These are phyloP conservation scores for Leptoclinus maculatus DNA, from an alignment of 2,797 vertebrate genomes.

Conservation along the genomic window DNA sequence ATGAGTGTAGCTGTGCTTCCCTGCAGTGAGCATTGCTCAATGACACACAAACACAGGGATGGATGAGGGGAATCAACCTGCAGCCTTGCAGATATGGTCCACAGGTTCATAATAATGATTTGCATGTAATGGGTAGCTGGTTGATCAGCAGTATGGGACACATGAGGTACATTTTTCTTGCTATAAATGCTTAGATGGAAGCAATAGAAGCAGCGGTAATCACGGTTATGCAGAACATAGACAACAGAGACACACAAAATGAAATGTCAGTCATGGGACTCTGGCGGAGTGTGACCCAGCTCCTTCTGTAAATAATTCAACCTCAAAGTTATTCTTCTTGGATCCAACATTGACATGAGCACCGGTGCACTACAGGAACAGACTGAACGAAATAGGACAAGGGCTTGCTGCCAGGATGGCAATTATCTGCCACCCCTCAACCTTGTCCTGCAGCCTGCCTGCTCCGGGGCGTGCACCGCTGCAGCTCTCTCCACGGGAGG, in stretches of 20 bases:
- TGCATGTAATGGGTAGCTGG: constrained; percentile 18
- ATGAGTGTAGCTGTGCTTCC: constrained; percentile 5
- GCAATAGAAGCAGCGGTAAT: constrained; percentile 11
- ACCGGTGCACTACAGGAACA: constrained; percentile 44
- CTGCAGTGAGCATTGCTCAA: constrained; percentile 9
- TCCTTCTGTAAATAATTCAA: constrained; percentile 69
- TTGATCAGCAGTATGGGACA: constrained; percentile 16
- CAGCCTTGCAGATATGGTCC: constrained; percentile 49
- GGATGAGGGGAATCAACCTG: constrained; percentile 47
- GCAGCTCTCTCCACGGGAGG: constrained; percentile 39
- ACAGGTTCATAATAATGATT: constrained; percentile 40
- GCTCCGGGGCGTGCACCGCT: constrained; percentile 27
- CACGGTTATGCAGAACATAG: constrained; percentile 28
- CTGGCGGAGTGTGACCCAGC: constrained; percentile 44
- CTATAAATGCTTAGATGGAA: constrained; percentile 15
- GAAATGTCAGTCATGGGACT: constrained; percentile 36
- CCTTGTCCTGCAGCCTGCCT: constrained; percentile 54
- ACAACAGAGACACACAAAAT: constrained; percentile 7
- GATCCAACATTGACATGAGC: constrained; percentile 53
- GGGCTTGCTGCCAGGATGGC: constrained; percentile 69
- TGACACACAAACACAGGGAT: constrained; percentile 38
- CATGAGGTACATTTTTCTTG: constrained; percentile 2
- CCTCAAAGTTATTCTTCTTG: constrained; percentile 59
- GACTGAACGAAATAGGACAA: constrained; percentile 56
- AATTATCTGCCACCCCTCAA: constrained; percentile 65